Base-by-base conservation (phyloP, 2,113 vertebrate species). In the Urocynchramus pylzowi region DNA sequence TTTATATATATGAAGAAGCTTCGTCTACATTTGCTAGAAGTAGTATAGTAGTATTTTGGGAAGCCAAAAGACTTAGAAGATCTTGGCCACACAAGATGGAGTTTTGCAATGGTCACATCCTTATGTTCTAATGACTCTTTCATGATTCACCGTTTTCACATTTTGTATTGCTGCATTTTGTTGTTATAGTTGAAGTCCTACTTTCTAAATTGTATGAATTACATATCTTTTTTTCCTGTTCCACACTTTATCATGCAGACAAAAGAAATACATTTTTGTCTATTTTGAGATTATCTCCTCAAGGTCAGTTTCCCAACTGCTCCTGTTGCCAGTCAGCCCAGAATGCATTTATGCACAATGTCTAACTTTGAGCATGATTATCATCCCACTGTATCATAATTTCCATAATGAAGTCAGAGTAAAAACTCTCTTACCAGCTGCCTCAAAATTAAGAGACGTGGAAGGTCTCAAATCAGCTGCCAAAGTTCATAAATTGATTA, bases 391-490 rank as follows among this genome's bases (percentile, higher is more conserved):
- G 68, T 84, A 91, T 24, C 57, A 6, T 71, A 67, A 94, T 93
- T 97, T 93, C 76, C 86, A 90, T 94, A 92, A 97, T 78, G 44
- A 95, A 96, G 64, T 52, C 76, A 50, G 68, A 74, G 85, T 19
- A 85, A 77, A 95, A 95, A 64, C 44, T 93, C 90, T 94, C 93
- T 84, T 57, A 86, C 69, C 87, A 92, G 82, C 80, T 94, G 94
- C 93, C 81, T 94, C 78, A 91, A 94, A 93, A 96, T 86, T 87
- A 82, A 84, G 59, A 94, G 69, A 88, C 0, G 1, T 69, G 64
- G 44, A 93, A 84, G 85, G 83, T 94, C 83, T 90, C 90, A 95
- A 84, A 95, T 89, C 79, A 94, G 75, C 85, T 88, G 88, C n/a
- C 91, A 84, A 73, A 84, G 65, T 52, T 76, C n/a, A 86, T 44